Conservation (phyloP, 1,140 invertebrate genomes). For the Zaprionus ornatus region DNA sequence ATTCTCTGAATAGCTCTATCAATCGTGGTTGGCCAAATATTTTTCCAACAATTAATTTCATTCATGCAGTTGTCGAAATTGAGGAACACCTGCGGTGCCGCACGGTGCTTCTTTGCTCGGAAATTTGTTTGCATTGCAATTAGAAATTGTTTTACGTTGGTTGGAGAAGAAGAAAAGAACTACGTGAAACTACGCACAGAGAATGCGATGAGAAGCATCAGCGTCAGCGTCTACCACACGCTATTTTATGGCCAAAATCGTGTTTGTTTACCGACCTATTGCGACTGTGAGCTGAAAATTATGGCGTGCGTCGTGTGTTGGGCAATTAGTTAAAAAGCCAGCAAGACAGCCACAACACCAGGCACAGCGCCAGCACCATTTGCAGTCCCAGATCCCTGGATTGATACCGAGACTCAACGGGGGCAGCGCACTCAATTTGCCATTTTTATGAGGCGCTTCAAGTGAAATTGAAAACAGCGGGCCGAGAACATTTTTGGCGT, state of each 20-base stretch:
- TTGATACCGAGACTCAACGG: slow-evolving; percentile 58
- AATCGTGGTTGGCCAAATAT: slow-evolving; percentile 66
- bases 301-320: slow-evolving; percentile 57
- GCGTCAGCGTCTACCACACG: slow-evolving; percentile 57
- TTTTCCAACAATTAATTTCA: slow-evolving; percentile 72
- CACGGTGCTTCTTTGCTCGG: slow-evolving; percentile 9
- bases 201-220: not conserved
- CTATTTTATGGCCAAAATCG: slow-evolving; percentile 75
- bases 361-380: not conserved
- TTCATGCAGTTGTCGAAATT: slow-evolving; percentile 60
- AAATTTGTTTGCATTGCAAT: slow-evolving; percentile 80
- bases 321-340: slow-evolving; percentile 70
- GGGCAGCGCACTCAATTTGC: slow-evolving; percentile 78
- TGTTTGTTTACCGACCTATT: slow-evolving; percentile 66
- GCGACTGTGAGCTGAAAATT: slow-evolving; percentile 62
- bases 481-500: slow-evolving; percentile 43
- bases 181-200: slow-evolving; percentile 6
- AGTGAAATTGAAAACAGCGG: slow-evolving; percentile 64
- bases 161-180: slow-evolving; percentile 2
- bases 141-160: slow-evolving; percentile 58
- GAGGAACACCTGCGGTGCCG: slow-evolving; percentile 63
- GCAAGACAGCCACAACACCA: slow-evolving; percentile 9
- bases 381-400: not conserved
- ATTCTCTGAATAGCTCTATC: slow-evolving; percentile 38
- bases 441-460: slow-evolving; percentile 78